Percentiles rank a stretch among this genome's conserved stretches.
Conservation (phyloP, 2,888 invertebrate genomes). For the Mythimna lalbum region DNA sequence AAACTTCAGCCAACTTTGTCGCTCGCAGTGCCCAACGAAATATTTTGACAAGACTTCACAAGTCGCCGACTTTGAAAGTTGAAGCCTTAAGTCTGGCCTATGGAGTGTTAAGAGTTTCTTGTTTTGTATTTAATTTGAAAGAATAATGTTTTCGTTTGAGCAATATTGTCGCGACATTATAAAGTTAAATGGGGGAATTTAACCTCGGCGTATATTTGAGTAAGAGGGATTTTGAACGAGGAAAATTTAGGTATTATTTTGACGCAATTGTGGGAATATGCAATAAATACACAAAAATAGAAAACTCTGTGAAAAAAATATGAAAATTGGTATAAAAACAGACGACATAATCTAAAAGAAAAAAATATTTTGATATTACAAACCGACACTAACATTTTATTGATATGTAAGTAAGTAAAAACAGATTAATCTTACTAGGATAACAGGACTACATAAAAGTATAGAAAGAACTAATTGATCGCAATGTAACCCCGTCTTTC, state of each 20-base stretch:
- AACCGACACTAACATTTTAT: no score
- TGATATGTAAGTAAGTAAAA: no score
- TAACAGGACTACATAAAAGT: no score
- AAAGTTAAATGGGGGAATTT: conserved; percentile 34
- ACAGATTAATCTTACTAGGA: no score
- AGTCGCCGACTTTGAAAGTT: conserved; percentile 46
- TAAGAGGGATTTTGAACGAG: neutral
- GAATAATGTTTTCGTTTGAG: conserved; percentile 52
- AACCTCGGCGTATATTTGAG: conserved; percentile 10
- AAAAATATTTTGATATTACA: no score
- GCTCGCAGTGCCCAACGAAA: conserved; percentile 36
- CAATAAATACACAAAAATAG: no score
- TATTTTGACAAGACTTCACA: conserved; percentile 54
- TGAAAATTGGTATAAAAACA: no score
- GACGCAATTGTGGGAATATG: no score
- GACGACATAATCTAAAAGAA: no score
- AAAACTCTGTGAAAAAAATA: no score
- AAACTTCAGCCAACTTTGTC: conserved; percentile 52
- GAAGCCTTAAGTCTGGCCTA: conserved; percentile 50
- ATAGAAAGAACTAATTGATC: neutral
- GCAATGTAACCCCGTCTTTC: conserved; percentile 1
- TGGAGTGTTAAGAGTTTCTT: conserved; percentile 55
- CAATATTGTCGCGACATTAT: conserved; percentile 35
- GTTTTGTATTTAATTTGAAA: conserved; percentile 57
- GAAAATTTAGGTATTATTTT: conserved; percentile 3